phyloP scores from a whole-genome alignment of 2,888 invertebrate genomes.

The Drosophila tanythrix region DNA sequence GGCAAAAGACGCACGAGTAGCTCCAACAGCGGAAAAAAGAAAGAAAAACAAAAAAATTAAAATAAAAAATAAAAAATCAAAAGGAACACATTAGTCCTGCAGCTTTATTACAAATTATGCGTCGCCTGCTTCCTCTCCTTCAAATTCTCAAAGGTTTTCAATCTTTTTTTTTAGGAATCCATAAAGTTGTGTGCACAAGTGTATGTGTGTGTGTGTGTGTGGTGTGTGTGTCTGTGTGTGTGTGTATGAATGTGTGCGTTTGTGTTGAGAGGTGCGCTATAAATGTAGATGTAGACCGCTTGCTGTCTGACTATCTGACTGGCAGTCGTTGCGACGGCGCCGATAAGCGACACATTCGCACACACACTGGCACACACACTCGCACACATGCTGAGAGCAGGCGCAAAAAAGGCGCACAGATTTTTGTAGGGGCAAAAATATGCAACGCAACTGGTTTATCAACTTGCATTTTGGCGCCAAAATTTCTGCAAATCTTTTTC shows the following conservation, averaged over 20 bases:
- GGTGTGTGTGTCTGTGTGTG: slow-evolving; percentile 40
- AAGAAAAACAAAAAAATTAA: neutral
- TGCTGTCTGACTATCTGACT: slow-evolving; percentile 53
- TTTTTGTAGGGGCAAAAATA: slow-evolving; percentile 64
- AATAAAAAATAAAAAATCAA: slow-evolving; percentile 5
- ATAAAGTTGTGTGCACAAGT: slow-evolving; percentile 65
- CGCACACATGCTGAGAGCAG: slow-evolving; percentile 27
- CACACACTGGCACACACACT: slow-evolving; percentile 11
- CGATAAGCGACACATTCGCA: slow-evolving; percentile 58
- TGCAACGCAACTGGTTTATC: slow-evolving; percentile 80
- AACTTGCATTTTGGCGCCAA: slow-evolving; percentile 83
- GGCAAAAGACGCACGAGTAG: slow-evolving; percentile 25
- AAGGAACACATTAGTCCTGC: slow-evolving; percentile 71
- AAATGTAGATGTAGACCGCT: slow-evolving; percentile 70
- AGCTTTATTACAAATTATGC: slow-evolving; percentile 80
- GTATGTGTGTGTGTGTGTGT: slow-evolving; percentile 32
- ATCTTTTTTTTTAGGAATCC: slow-evolving; percentile 44
- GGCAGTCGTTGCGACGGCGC: slow-evolving; percentile 60
- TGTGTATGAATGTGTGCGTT: neutral
- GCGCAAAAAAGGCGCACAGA: slow-evolving; percentile 64
- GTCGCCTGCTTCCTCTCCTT: slow-evolving; percentile 53
- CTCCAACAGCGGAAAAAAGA: slow-evolving; percentile 8
- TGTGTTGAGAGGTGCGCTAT: slow-evolving; percentile 53
- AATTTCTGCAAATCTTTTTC: slow-evolving; percentile 82
- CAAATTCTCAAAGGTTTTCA: slow-evolving; percentile 35